Base-by-base conservation (phyloP, 2,797 vertebrate species). In the Acanthurus lineatus region DNA sequence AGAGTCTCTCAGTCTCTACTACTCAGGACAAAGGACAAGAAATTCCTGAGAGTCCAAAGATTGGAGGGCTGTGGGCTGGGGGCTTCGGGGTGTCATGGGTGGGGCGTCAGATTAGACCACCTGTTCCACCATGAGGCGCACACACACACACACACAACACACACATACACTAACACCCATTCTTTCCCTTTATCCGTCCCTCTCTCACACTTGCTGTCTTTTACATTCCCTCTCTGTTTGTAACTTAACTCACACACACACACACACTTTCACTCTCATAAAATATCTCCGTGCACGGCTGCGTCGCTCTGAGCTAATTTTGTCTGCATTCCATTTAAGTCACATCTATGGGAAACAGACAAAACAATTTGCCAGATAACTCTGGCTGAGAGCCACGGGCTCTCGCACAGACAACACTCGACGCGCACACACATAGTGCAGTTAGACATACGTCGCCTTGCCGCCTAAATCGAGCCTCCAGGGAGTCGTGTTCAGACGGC, bases 271-370 rank as follows among this genome's bases (percentile, higher is more conserved):
- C 61, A 9, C 86, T 80, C 88, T 77, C 71, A 68, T 85, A 75
- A 93, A 91, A 87, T 42, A 76, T 80, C 62, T 64, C 84, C 58
- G 73, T 76, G 17, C 25, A 10, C 17, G 59, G 65, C 81, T 71
- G 69, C 76, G 72, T 69, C 1, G 61, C 86, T 88, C 84, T 28
- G 73, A 84, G 86, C 87, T 91, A 80, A 91, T 77, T 93, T 76
- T 80, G 88, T 88, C 88, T 86, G 73, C 87, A 92, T 91, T 92
- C 90, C 92, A 84, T 67, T 89, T 88, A 76, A 84, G 84, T 88
- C 90, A 86, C 87, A 93, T 93, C 92, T 91, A 74, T 90, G 91
- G 89, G 90, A 92, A 91, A 89, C 91, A 92, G 90, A 90, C 90
- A 85, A 87, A 91, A 88, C 88, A 84, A 79, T 87, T 85, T 89